Evolutionary conservation across 2,888 invertebrate species (phyloP), one percentile per base, ranked within the genome.

Genomic region (Alsophila aescularia): DNA sequence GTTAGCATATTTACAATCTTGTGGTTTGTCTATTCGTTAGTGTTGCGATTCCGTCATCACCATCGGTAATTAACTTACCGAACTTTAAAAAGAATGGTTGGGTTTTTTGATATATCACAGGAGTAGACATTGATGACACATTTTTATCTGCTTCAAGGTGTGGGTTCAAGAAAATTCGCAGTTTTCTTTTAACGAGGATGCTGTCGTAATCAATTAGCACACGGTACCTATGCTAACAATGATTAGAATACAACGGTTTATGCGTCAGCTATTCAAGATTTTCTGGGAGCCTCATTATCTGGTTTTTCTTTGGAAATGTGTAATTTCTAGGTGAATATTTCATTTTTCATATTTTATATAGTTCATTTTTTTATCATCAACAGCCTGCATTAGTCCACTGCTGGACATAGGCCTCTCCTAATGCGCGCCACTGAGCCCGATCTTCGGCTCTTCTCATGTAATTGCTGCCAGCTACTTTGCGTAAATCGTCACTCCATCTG

Each of bases 21-120:
- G 37, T 57, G 56, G 57, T 36, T n/a, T 32, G n/a, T 27, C 15
- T 1, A 48, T 24, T 32, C 14, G 36, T 15, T 48, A 42, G 24
- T 53, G 31, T 42, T 48, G 36, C 18, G 15, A 29, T 44, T 53
- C 36, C 47, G 41, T 48, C 47, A 47, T 21, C 7, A 12, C n/a
- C n/a, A n/a, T n/a, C n/a, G n/a, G n/a, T n/a, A n/a, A n/a, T n/a
- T n/a, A n/a, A n/a, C n/a, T n/a, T n/a, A n/a, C n/a, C n/a, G 14
- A 21, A 35, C 29, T 15, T 29, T 9, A 27, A 34, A n/a, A 12
- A 32, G 3, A 13, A 5, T 21, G 2, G n/a, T 29, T 39, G 18
- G 32, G 43, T 37, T 24, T 36, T 50, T 43, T 37, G 15, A 29
- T 27, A 32, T 32, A 16, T 43, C 51, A 44, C 2, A 12, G 31